Evolutionary conservation across 1,140 invertebrate genomes (phyloP).

Genomic region (Dreissena polymorpha): DNA sequence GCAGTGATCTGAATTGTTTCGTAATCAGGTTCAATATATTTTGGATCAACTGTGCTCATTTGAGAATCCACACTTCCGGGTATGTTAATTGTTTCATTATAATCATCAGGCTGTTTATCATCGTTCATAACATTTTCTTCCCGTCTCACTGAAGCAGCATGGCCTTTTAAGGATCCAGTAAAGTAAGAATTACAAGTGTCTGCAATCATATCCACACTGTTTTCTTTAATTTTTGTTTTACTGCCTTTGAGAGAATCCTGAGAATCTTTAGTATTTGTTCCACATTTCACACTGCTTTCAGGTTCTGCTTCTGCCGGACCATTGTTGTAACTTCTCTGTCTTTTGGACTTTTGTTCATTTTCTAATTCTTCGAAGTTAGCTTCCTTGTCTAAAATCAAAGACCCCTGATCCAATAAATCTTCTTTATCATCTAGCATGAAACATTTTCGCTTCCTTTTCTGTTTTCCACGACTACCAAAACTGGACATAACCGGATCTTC

Average conservation of each 20-base stretch:
- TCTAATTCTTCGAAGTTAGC: neutral
- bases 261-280: neutral
- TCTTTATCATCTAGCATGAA: conserved; percentile 48
- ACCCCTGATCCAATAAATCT: conserved; percentile 37
- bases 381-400: neutral
- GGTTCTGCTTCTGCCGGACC: neutral
- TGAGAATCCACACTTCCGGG: neutral
- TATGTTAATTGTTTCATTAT: neutral
- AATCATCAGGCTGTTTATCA: neutral
- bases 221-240: neutral
- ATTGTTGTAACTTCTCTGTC: conserved; percentile 4
- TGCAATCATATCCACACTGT: conserved; percentile 36
- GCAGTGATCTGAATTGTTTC: neutral
- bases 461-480: neutral
- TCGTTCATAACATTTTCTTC: neutral
- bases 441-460: conserved; percentile 41
- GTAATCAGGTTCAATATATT: neutral
- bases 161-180: too few species aligned
- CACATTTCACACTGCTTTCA: neutral
- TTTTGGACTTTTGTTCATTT: conserved; percentile 13
- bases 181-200: conserved; percentile 6
- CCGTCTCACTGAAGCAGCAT: neutral
- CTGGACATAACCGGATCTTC: neutral
- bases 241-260: neutral
- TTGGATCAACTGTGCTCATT: neutral